Evolutionary conservation across 2,113 vertebrate species (phyloP), one percentile per base, ranked within the genome.

Genomic region (Sorex fumeus): DNA sequence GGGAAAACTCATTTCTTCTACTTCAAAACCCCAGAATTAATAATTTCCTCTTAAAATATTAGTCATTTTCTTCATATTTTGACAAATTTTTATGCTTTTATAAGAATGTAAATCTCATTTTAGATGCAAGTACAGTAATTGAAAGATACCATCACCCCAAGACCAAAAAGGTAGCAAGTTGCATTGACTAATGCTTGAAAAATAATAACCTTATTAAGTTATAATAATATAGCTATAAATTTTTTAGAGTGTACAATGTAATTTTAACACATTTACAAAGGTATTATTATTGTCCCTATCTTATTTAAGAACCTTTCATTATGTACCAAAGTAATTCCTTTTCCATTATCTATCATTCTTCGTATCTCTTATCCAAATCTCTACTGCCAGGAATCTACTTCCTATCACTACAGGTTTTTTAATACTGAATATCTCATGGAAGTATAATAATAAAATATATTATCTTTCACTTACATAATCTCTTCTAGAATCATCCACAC

Each of bases 21-120:
- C 28, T 30, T 66, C 21, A 60, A 94, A 94, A 93, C 19, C 2
- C n/a, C 67, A 79, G 71, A 92, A 27, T 43, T 81, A 94, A 91
- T 47, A 78, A 92, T 90, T 80, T 71, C n/a, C 85, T 96, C 36
- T 82, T 79, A 66, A 94, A 80, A 83, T 86, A 77, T 93, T 21
- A 25, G 80, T 71, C 12, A 84, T 90, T 91, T 94, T 64, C 40
- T 85, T 30, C 82, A 32, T 79, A 87, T 84, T 91, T 88, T 82
- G 28, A 79, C 30, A 77, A 43, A 69, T n/a, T 53, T 79, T 53
- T 75, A 19, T 30, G 15, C 23, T 84, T 94, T 81, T 72, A 34
- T 8, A 62, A 71, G 36, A 92, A 60, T 45, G 19, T 13, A 18
- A 86, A 47, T 83, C 18, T 79, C 50, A 47, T 84, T 93, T 86